Evolutionary conservation across 2,113 vertebrate genomes (phyloP).

Genomic region (Poeciliopsis turrubarensis): DNA sequence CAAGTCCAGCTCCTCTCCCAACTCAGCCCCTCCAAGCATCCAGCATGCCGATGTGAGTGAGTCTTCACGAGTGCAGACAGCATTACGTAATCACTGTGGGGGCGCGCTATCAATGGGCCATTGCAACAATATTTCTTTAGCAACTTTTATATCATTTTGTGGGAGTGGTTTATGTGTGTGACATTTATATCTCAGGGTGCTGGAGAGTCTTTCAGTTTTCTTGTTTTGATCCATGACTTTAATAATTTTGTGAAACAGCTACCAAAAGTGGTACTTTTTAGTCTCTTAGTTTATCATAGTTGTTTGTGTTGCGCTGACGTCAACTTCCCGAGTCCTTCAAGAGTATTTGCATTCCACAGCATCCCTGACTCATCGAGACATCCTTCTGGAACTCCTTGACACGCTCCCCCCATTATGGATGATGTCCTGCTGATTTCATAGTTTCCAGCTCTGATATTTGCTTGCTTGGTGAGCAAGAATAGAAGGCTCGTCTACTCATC

Average conservation of each 20-base stretch:
- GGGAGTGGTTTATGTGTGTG: not conserved
- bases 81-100: too few species aligned
- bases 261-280: not conserved
- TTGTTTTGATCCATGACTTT: conserved; percentile 1
- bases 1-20: too few species aligned
- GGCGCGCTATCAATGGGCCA: too few species aligned
- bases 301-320: conserved; percentile 1
- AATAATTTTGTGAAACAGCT: conserved; percentile 8
- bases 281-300: conserved; percentile 14
- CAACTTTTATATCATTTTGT: not conserved
- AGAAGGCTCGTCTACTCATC: not conserved
- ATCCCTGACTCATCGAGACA: not conserved
- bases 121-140: not conserved
- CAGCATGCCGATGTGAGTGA: too few species aligned
- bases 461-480: too few species aligned
- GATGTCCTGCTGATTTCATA: conserved; percentile 27
- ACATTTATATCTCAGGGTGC: not conserved
- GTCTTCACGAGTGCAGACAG: not conserved
- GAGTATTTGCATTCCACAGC: conserved; percentile 38
- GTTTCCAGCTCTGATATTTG: not conserved
- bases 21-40: too few species aligned
- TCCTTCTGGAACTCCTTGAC: conserved; percentile 2
- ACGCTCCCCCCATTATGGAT: conserved; percentile 17
- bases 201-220: not conserved
- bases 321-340: not conserved